These are phyloP conservation scores for Onychomys torridus DNA, from an alignment of 2,797 vertebrate species.

Conservation along the genomic window DNA sequence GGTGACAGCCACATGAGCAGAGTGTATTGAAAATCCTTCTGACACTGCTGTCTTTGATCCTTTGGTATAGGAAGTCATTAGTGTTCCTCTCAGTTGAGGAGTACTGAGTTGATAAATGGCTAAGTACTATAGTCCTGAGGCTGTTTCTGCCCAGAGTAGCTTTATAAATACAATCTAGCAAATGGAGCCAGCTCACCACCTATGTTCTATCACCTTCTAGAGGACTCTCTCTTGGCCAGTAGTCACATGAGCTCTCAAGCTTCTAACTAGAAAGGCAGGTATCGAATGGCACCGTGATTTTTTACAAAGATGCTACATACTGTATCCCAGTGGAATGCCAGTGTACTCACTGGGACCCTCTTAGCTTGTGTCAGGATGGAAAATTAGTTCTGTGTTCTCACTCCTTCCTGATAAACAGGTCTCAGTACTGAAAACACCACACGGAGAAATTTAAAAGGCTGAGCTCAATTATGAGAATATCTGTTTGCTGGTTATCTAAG, in stretches of 20 bases:
- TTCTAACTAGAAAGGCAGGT: neutral
- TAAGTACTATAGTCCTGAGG: neutral
- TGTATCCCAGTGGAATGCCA: neutral
- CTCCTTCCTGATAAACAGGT: neutral
- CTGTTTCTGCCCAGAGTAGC: neutral
- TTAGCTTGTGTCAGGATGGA: neutral
- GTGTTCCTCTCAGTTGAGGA: neutral
- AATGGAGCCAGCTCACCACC: neutral
- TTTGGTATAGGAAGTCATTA: neutral
- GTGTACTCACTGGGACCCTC: neutral
- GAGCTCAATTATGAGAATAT: neutral
- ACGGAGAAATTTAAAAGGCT: no score
- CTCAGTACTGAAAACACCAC: neutral
- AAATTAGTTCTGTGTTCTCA: neutral
- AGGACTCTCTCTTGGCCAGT: neutral
- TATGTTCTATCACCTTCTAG: neutral
- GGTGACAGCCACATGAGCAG: neutral
- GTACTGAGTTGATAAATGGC: neutral
- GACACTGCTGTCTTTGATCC: neutral
- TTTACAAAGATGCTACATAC: neutral
- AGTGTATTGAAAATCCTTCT: neutral
- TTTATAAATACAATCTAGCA: neutral
- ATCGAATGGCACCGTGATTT: neutral
- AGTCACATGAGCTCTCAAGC: neutral
- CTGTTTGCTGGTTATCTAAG: neutral